Evolutionary conservation across 30 jellyfish, hydroid and myxozoan species (phyloP).

Genomic region (Mastigias papua): DNA sequence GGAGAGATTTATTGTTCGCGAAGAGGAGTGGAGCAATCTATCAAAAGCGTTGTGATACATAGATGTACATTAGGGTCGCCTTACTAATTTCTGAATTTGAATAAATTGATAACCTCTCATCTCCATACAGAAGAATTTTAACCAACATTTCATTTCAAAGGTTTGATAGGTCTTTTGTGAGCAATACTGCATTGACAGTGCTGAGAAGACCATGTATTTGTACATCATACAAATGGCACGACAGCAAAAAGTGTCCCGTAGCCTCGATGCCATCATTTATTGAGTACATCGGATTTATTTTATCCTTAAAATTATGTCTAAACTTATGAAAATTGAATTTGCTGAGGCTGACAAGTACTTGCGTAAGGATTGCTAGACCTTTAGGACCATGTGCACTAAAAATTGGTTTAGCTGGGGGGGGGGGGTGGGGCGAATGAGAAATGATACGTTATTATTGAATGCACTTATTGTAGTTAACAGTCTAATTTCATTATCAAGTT

Average conservation of each 20-base stretch:
- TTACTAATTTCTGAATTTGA: not conserved
- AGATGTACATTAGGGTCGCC: not conserved
- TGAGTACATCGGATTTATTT: constrained; percentile 17
- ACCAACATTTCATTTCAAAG: constrained; percentile 16
- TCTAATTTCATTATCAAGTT: not conserved
- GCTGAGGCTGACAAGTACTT: constrained; percentile 19
- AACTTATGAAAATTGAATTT: constrained; percentile 3
- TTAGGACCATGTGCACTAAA: constrained; percentile 12
- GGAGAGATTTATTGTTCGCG: not conserved
- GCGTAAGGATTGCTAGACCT: constrained; percentile 14
- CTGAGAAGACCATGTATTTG: constrained; percentile 1
- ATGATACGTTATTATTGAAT: not conserved
- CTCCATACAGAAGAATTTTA: constrained; percentile 28
- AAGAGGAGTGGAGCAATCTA: not conserved
- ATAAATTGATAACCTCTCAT: constrained; percentile 2
- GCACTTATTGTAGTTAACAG: not conserved
- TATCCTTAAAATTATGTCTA: constrained; percentile 6
- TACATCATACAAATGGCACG: not conserved
- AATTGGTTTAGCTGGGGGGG: not conserved
- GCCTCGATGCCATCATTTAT: constrained; percentile 7
- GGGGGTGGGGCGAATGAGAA: not conserved
- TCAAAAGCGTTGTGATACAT: not conserved
- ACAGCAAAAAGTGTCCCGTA: constrained; percentile 9
- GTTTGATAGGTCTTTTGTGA: constrained; percentile 19
- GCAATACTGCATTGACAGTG: constrained; percentile 11